phyloP scores from a whole-genome alignment of 2,797 vertebrate genomes.

The Champsocephalus esox region DNA sequence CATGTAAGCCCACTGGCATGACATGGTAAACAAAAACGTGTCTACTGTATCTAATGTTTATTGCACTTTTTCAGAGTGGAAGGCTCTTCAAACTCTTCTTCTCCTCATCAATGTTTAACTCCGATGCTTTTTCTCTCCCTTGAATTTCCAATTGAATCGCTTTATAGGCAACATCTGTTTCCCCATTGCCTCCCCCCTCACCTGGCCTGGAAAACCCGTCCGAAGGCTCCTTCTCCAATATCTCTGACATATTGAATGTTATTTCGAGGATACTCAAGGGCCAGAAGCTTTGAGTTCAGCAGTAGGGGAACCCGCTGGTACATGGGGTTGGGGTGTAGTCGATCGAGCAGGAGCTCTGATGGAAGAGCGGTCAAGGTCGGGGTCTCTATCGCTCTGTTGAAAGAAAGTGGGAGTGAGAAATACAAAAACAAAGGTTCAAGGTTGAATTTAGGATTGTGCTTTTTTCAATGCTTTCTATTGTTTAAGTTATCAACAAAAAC shows the following conservation, averaged over 20 bases:
- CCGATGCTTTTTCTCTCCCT: neutral
- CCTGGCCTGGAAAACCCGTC: slow-evolving; percentile 98
- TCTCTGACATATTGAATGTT: slow-evolving; percentile 98
- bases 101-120: too few species aligned
- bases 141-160: neutral
- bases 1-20: slow-evolving; percentile 8
- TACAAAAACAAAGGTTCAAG: neutral
- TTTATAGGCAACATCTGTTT: neutral
- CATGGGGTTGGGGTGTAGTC: slow-evolving; percentile 98
- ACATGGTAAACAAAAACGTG: slow-evolving; percentile 19
- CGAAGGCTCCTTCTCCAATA: slow-evolving; percentile 98
- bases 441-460: neutral
- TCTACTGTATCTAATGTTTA: neutral
- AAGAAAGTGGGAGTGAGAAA: neutral
- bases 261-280: slow-evolving; percentile 96
- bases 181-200: slow-evolving; percentile 41
- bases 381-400: slow-evolving; percentile 87
- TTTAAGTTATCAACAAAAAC: too few species aligned
- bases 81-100: neutral
- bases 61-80: neutral
- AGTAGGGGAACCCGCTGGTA: slow-evolving; percentile 97
- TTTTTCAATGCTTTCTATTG: neutral
- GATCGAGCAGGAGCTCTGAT: slow-evolving; percentile 94
- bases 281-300: slow-evolving; percentile 94
- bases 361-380: slow-evolving; percentile 91